Conservation (phyloP, 2,113 vertebrate species). For the Pimephales promelas region DNA sequence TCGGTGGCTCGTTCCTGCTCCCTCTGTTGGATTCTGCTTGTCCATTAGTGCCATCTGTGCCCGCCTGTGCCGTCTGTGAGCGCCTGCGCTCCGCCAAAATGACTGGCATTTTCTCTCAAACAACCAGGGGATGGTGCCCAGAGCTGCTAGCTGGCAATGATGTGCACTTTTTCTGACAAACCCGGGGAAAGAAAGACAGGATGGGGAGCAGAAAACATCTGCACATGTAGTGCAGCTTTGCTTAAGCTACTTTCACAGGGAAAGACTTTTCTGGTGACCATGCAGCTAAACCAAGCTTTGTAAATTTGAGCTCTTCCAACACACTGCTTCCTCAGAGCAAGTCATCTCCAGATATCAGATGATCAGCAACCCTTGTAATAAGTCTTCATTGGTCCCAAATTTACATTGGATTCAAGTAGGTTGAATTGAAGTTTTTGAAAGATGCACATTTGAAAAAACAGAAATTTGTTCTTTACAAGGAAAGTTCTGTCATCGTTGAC, state of each 20-base stretch:
- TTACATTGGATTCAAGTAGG: neutral
- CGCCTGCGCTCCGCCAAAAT: constrained; percentile 84
- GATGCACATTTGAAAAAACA: neutral
- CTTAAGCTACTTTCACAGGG: constrained; percentile 42
- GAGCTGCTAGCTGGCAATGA: constrained; percentile 79
- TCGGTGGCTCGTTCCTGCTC: constrained; percentile 85
- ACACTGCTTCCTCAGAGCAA: neutral
- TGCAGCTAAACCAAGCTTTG: constrained; percentile 27
- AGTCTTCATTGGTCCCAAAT: neutral
- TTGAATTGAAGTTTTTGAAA: neutral
- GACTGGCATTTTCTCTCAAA: constrained; percentile 95
- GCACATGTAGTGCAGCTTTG: constrained; percentile 63
- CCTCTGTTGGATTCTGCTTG: constrained; percentile 96
- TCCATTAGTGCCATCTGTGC: constrained; percentile 99
- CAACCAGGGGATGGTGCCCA: constrained; percentile 76
- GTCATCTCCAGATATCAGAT: constrained; percentile 5
- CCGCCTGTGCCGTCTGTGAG: constrained; percentile 94
- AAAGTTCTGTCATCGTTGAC: neutral
- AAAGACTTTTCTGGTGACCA: constrained; percentile 18
- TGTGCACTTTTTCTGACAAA: constrained; percentile 73
- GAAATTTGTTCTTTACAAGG: neutral
- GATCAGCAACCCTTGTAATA: neutral
- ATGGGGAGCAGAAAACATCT: constrained; percentile 74
- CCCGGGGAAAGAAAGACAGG: constrained; percentile 32
- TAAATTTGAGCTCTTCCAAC: constrained; percentile 10